Conservation (phyloP, 2,888 invertebrate species). For the Pegoplata infirma region DNA sequence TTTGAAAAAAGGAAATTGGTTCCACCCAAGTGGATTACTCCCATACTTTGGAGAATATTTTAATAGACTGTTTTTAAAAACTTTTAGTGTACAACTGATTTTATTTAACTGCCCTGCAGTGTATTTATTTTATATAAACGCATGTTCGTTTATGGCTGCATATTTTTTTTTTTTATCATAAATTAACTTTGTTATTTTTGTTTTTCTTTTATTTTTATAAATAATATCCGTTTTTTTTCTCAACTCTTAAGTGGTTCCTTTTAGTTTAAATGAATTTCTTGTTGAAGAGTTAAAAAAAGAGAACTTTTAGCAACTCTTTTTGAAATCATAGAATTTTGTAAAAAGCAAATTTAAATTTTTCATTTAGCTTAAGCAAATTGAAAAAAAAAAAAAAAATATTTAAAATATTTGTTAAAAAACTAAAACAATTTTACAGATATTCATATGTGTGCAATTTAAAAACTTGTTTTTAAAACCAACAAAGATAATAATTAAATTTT, state of each 20-base stretch:
- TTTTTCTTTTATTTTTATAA: slow-evolving; percentile 3
- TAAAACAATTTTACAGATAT: not conserved
- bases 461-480: not conserved
- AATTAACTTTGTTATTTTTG: slow-evolving; percentile 38
- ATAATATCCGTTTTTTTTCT: not conserved
- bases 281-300: not conserved
- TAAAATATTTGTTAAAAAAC: not conserved
- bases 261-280: slow-evolving; percentile 3
- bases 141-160: not conserved
- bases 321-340: slow-evolving; percentile 10
- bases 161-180: slow-evolving; percentile 38
- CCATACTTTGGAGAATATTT: too few relatives aligned
- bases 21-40: too few relatives aligned
- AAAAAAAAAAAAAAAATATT: not conserved
- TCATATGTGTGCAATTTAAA: too few relatives aligned
- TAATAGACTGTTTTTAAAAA: too few relatives aligned
- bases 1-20: too few relatives aligned
- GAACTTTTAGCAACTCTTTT: slow-evolving; percentile 20
- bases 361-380: slow-evolving; percentile 25
- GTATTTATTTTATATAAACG: not conserved
- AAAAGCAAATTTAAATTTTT: not conserved
- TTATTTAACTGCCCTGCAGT: too few relatives aligned
- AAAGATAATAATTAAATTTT: not conserved
- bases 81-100: too few relatives aligned
- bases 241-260: slow-evolving; percentile 12